Conservation (phyloP, 2,113 vertebrate species). For the Cinclus mexicanus region DNA sequence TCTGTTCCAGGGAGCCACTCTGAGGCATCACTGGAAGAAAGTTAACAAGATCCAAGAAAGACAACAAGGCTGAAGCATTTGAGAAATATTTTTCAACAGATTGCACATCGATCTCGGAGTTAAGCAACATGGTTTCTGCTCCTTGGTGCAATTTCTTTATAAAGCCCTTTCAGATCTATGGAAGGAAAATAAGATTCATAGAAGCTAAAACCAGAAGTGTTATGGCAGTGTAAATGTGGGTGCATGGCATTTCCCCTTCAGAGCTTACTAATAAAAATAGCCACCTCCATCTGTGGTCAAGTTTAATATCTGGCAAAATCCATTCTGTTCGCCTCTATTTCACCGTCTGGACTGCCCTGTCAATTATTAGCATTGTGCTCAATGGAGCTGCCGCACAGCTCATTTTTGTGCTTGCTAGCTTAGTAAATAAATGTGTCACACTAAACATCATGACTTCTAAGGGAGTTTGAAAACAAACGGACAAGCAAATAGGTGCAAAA, state of each 20-base stretch:
- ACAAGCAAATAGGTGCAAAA: constrained; percentile 34
- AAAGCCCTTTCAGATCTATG: constrained; percentile 17
- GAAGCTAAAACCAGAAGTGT: constrained; percentile 27
- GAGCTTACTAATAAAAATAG: constrained; percentile 45
- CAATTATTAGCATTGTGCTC: constrained; percentile 54
- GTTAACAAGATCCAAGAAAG: background rate
- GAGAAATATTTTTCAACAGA: background rate
- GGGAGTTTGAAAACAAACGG: background rate
- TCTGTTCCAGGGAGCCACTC: background rate
- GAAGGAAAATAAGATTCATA: background rate
- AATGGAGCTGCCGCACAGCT: constrained; percentile 44
- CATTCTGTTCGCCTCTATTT: constrained; percentile 53
- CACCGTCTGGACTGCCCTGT: constrained; percentile 16
- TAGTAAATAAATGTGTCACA: constrained; percentile 59
- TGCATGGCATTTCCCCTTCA: constrained; percentile 32
- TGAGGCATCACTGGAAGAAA: background rate
- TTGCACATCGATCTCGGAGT: background rate
- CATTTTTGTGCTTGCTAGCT: constrained; percentile 46
- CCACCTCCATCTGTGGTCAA: constrained; percentile 30
- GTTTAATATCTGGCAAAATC: constrained; percentile 57
- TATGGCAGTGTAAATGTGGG: constrained; percentile 16
- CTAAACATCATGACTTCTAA: constrained; percentile 42
- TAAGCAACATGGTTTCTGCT: background rate
- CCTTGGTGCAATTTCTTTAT: background rate
- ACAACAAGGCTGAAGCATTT: background rate